A percentile compares a stretch with the other conserved stretches of the same genome.
These are phyloP conservation scores for Diplodus sargus DNA, from an alignment of 2,797 vertebrate genomes.

Conservation along the genomic window DNA sequence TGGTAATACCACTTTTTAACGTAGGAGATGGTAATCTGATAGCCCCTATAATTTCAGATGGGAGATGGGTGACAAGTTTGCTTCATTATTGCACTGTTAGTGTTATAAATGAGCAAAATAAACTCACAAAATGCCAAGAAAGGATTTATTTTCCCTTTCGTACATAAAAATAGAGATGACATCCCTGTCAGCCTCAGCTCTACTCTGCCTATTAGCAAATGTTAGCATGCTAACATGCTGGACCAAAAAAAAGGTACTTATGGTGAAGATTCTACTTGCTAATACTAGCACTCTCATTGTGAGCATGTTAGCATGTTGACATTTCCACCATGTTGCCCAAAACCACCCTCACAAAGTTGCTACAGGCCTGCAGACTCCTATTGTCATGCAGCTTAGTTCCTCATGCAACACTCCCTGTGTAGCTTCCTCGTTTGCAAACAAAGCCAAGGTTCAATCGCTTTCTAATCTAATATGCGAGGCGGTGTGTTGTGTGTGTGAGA, in stretches of 20 bases:
- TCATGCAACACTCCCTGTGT: slow-evolving; percentile 6
- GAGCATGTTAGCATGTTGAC: not conserved
- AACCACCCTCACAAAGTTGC: not conserved
- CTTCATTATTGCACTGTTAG: too few relatives aligned
- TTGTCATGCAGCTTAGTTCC: slow-evolving; percentile 7
- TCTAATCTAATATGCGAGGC: slow-evolving; percentile 40
- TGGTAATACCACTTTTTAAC: too few relatives aligned
- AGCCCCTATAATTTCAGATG: too few relatives aligned
- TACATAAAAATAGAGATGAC: too few relatives aligned
- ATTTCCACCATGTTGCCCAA: not conserved
- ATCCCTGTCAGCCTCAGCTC: not conserved
- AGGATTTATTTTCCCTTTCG: too few relatives aligned
- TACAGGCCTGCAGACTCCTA: not conserved
- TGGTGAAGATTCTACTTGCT: not conserved
- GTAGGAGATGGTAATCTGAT: too few relatives aligned
- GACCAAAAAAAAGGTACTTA: not conserved
- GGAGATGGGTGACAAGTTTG: too few relatives aligned
- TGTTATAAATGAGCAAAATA: too few relatives aligned
- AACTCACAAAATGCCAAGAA: too few relatives aligned
- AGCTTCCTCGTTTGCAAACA: slow-evolving; percentile 44
- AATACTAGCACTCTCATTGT: not conserved
- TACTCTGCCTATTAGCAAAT: not conserved
- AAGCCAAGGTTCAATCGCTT: slow-evolving; percentile 35
- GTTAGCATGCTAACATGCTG: not conserved
- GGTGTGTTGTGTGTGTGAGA: slow-evolving; percentile 44